Conservation (phyloP, 2,888 invertebrate genomes). For the Phyllotreta striolata region DNA sequence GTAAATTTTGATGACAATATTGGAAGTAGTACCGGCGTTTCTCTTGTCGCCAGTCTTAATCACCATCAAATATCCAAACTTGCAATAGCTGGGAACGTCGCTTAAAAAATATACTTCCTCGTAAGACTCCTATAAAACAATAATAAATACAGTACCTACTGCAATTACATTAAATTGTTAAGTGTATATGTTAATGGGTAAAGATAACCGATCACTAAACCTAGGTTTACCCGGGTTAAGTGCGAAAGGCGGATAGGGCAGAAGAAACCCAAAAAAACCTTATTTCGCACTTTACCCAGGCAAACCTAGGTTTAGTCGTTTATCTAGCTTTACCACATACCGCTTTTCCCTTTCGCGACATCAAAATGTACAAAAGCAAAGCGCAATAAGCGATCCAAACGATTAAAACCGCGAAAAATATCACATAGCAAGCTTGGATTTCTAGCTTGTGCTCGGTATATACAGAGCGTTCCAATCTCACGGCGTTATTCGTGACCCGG, state of each 20-base stretch:
- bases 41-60: conserved; percentile 45
- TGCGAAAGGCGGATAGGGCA: no score
- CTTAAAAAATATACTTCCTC: conserved; percentile 41
- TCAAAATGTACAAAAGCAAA: conserved; percentile 34
- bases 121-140: conserved; percentile 2
- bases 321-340: no score
- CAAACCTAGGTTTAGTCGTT: no score
- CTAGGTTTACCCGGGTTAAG: no score
- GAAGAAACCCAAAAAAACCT: no score
- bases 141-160: no score
- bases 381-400: conserved; percentile 41
- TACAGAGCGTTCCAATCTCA: conserved; percentile 38
- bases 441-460: conserved; percentile 37
- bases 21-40: conserved; percentile 49
- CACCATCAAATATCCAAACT: conserved; percentile 45
- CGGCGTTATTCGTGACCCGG: conserved; percentile 36
- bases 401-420: conserved; percentile 41
- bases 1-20: conserved; percentile 45
- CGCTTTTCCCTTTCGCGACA: conserved; percentile 20
- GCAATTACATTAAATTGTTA: no score
- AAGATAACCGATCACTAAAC: no score
- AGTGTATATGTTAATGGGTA: no score
- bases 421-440: conserved; percentile 41
- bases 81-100: conserved; percentile 42
- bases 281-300: no score